Percentiles rank a stretch among this genome's conserved stretches.
phyloP scores from a whole-genome alignment of 2,797 vertebrate genomes.

The Cuniculus paca region DNA sequence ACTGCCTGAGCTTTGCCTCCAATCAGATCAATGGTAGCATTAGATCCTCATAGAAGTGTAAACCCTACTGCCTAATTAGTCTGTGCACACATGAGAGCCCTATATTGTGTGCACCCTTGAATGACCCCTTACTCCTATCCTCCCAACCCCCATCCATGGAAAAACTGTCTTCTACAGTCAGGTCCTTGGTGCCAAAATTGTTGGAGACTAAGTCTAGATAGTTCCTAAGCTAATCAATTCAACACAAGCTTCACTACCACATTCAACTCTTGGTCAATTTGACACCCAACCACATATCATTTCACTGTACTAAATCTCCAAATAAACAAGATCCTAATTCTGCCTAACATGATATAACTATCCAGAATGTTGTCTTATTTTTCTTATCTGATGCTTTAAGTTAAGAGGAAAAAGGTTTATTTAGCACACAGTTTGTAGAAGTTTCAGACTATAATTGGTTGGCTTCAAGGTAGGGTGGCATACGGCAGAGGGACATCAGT shows the following conservation, averaged over 20 bases:
- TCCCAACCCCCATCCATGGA: neutral
- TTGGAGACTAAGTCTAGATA: neutral
- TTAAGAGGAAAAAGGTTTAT: too few species aligned
- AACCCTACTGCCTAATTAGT: neutral
- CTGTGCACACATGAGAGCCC: neutral
- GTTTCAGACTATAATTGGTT: too few species aligned
- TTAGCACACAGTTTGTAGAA: too few species aligned
- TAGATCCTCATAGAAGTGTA: neutral
- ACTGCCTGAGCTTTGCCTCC: neutral
- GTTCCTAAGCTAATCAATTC: neutral
- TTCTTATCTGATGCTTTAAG: too few species aligned
- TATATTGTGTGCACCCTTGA: neutral
- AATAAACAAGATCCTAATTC: neutral
- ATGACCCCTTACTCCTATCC: neutral
- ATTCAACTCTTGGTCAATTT: neutral
- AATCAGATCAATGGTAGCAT: neutral
- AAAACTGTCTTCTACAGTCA: neutral
- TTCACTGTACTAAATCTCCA: neutral
- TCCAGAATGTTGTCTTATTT: too few species aligned
- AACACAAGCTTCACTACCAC: neutral
- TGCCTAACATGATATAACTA: too few species aligned
- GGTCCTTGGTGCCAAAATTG: neutral
- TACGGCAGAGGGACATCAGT: too few species aligned
- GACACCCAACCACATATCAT: neutral
- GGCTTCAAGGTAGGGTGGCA: too few species aligned